These are phyloP conservation scores for Motacilla tschutschensis DNA, from an alignment of 2,113 vertebrate genomes.

Conservation along the genomic window DNA sequence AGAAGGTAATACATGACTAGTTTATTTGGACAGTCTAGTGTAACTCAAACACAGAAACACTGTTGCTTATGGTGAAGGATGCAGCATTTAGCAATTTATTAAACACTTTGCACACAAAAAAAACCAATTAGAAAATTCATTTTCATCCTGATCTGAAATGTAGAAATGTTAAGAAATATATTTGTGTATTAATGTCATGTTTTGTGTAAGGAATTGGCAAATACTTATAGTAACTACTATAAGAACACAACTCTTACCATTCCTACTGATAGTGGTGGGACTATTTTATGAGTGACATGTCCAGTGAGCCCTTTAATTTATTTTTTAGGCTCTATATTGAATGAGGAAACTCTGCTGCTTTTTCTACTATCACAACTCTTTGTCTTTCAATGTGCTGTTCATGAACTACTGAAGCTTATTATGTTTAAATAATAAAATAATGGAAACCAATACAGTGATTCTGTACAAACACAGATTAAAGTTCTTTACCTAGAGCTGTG, in stretches of 20 bases:
- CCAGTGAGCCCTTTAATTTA: background rate
- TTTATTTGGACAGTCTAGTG: background rate
- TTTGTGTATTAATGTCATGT: background rate
- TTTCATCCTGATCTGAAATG: background rate
- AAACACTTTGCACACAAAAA: background rate
- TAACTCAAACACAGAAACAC: background rate
- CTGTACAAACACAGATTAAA: slow-evolving; percentile 36
- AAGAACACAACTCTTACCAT: background rate
- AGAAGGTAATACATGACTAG: background rate
- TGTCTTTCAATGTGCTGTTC: background rate
- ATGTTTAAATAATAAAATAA: slow-evolving; percentile 30
- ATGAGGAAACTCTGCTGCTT: background rate
- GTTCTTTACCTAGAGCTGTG: background rate
- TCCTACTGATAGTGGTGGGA: background rate
- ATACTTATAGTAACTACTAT: background rate
- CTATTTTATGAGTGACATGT: background rate
- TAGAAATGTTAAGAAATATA: background rate
- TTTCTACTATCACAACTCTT: background rate
- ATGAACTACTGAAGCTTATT: background rate
- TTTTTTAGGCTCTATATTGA: background rate
- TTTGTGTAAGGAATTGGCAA: background rate
- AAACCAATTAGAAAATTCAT: background rate
- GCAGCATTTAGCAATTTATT: background rate
- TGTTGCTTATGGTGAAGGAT: background rate
- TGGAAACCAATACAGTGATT: background rate